Base-by-base conservation (phyloP, 1,140 invertebrate genomes). In the Pomacea maculata region DNA sequence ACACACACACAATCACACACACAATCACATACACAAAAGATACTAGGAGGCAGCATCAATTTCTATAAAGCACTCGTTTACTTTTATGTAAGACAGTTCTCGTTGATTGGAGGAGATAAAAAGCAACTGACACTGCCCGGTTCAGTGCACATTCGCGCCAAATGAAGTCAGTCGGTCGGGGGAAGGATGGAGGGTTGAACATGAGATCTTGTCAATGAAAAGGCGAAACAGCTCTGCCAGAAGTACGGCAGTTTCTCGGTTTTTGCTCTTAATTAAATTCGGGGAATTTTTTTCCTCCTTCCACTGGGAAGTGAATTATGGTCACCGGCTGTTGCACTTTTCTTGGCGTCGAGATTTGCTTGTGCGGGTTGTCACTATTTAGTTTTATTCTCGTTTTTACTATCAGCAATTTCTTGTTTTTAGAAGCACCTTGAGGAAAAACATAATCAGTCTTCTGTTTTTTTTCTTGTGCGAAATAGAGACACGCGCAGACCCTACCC, bases 31-130 rank as follows among this genome's bases (percentile, higher is more conserved):
- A 64, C 29, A 55, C 25, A 55, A 1, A 55, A 2, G 17, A 25
- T 54, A 12, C 21, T 17, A 21, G 11, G 52, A 75, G 11, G 55
- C 19, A 1, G 57, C 19, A 61, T 5, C 11, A 25, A 76, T 70
- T n/a, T n/a, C 67, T 70, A 34, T 70, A 70, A 70, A 70, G 29
- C 67, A 70, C 67, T 70, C 67, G 12, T 70, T 70, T n/a, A 70
- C 67, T 70, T 70, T 70, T 34, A 70, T 70, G 67, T 70, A n/a
- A 45, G 65, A 57, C 57, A 68, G 34, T 45, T 61, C 29, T 73
- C 52, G 72, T 73, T 73, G 29, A 73, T 73, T 34, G 52, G 72
- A 73, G n/a, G 72, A 9, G 72, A 73, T 34, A 73, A 54, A 73
- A 54, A 10, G 72, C 25, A 54, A 73, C 19, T 21, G 72, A 73